These are phyloP conservation scores for Paedocypris sp. DNA, from an alignment of 2,113 vertebrate genomes.

Conservation along the genomic window DNA sequence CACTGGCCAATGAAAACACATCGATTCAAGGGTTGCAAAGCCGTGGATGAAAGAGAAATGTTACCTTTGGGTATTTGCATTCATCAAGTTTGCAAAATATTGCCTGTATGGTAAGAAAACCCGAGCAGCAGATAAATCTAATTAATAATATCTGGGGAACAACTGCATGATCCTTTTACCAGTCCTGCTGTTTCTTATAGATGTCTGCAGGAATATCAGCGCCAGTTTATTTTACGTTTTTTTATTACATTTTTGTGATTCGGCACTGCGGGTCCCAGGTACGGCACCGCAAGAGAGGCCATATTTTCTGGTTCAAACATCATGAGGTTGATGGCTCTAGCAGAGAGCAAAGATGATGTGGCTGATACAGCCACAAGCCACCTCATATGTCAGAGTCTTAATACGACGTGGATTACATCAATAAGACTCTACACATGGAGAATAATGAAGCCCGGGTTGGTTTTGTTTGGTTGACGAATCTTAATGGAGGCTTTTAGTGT, in stretches of 20 bases:
- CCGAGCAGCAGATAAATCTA: conserved; percentile 32
- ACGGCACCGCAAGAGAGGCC: neutral
- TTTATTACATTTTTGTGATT: conserved; percentile 10
- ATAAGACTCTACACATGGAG: neutral
- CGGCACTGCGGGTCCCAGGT: conserved; percentile 11
- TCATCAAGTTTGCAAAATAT: conserved; percentile 33
- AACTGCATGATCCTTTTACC: conserved; percentile 21
- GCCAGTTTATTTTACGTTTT: conserved; percentile 16
- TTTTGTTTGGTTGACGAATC: conserved; percentile 27
- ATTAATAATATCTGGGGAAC: conserved; percentile 27
- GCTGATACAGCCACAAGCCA: neutral
- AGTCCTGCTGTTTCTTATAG: conserved; percentile 23
- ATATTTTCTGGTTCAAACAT: conserved; percentile 3
- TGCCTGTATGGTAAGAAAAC: conserved; percentile 15
- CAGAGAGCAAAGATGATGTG: neutral
- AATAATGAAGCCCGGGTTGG: conserved; percentile 9
- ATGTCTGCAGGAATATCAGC: conserved; percentile 20
- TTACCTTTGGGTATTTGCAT: conserved; percentile 25
- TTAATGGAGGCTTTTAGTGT: conserved; percentile 14
- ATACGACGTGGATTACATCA: conserved; percentile 10
- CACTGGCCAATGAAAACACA: conserved; percentile 35
- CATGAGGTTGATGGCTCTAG: conserved; percentile 9
- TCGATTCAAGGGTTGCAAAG: conserved; percentile 14
- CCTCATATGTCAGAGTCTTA: neutral
- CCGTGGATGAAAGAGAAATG: conserved; percentile 12